Conservation (phyloP, 1,140 invertebrate species). For the Heterodera schachtii region DNA sequence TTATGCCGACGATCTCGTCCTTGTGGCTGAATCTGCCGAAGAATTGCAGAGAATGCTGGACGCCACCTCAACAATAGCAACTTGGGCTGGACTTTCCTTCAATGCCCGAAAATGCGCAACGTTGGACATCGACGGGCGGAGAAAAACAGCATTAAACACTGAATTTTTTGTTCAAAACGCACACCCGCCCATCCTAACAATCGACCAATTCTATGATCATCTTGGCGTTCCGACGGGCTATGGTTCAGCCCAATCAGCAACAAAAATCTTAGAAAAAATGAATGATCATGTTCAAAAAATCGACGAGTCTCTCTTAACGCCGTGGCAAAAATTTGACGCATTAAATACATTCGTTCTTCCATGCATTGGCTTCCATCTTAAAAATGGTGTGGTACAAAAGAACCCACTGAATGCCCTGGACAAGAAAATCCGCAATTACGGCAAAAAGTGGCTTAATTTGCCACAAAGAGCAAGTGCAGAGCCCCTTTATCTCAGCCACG, state of each 20-base stretch:
- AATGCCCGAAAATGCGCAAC: conserved; percentile 37
- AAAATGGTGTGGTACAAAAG: conserved; percentile 16
- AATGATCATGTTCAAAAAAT: conserved; percentile 27
- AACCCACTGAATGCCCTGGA: conserved; percentile 17
- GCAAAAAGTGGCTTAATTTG: conserved; percentile 12
- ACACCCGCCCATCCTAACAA: neutral
- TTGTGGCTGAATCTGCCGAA: conserved; percentile 5
- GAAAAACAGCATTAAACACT: neutral
- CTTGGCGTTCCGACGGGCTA: conserved; percentile 37
- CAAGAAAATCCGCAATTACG: conserved; percentile 1
- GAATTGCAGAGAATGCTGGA: conserved; percentile 38
- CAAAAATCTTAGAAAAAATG: conserved; percentile 20
- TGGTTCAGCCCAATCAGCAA: neutral
- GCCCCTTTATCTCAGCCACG: conserved; percentile 13
- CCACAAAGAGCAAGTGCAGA: conserved; percentile 26
- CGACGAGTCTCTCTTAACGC: conserved; percentile 53
- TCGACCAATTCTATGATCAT: conserved; percentile 18
- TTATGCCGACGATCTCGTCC: conserved; percentile 40
- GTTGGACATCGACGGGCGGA: neutral
- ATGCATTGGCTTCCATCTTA: conserved; percentile 56
- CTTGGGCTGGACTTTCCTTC: conserved; percentile 34
- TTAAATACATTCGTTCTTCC: conserved; percentile 64
- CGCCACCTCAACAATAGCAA: conserved; percentile 10
- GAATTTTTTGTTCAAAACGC: conserved; percentile 25
- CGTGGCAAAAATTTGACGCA: conserved; percentile 67